Evolutionary conservation across 1,140 invertebrate genomes (phyloP).

Genomic region (Popillia japonica): DNA sequence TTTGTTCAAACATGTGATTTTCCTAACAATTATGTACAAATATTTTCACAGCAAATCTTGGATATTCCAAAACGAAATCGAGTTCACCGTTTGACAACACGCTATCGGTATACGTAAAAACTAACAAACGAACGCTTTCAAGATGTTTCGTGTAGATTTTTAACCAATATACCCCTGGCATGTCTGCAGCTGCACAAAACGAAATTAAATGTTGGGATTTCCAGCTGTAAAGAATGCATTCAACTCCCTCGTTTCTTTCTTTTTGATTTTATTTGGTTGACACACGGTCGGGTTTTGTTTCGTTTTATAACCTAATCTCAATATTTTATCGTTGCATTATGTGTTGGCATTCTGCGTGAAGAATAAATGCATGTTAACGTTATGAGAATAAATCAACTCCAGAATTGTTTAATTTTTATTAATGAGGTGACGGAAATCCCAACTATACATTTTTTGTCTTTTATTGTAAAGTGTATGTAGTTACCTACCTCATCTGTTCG

Average conservation of each 20-base stretch:
- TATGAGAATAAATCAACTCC: conserved; percentile 3
- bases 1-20: too few relatives aligned
- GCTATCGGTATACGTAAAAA: background rate
- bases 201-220: conserved; percentile 23
- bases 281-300: background rate
- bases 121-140: background rate
- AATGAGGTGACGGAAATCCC: background rate
- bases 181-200: background rate
- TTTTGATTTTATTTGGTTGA: conserved; percentile 14
- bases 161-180: background rate
- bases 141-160: conserved; percentile 12
- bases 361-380: conserved; percentile 19
- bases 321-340: conserved; percentile 31
- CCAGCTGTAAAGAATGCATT: conserved; percentile 21
- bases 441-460: too few relatives aligned
- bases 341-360: background rate
- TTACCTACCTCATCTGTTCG: too few relatives aligned
- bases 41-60: too few relatives aligned
- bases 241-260: conserved; percentile 13
- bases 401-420: conserved; percentile 14
- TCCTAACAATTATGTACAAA: too few relatives aligned
- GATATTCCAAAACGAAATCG: too few relatives aligned
- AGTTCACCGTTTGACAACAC: background rate
- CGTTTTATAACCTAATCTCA: background rate
- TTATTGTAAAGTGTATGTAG: too few relatives aligned